Percentiles rank a stretch among this genome's conserved stretches.
These are phyloP conservation scores for Pluvialis apricaria DNA, from an alignment of 2,113 vertebrate species.

Conservation along the genomic window DNA sequence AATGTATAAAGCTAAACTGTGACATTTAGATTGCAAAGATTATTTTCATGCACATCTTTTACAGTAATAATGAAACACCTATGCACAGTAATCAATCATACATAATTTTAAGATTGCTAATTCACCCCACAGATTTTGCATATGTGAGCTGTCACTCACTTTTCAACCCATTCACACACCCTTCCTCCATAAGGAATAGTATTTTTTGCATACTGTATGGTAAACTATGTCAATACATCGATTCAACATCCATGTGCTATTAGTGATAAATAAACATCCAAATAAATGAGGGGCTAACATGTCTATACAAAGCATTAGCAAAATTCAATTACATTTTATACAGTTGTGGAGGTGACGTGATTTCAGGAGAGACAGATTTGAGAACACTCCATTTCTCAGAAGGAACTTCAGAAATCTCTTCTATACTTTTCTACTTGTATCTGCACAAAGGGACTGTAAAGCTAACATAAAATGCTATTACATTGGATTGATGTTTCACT, in stretches of 20 bases:
- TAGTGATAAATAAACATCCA: not conserved
- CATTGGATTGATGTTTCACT: not conserved
- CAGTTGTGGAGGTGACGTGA: rapidly evolving
- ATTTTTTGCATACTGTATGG: not conserved
- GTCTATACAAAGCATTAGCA: not conserved
- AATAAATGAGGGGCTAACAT: not conserved
- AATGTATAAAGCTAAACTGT: not conserved
- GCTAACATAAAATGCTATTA: not conserved
- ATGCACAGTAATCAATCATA: not conserved
- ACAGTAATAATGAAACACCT: not conserved
- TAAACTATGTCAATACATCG: not conserved
- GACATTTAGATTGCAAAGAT: not conserved
- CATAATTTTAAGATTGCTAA: not conserved
- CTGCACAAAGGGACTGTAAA: not conserved
- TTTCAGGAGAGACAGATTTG: not conserved
- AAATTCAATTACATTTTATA: not conserved
- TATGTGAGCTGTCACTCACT: not conserved
- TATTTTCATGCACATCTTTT: not conserved
- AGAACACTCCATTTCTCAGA: not conserved
- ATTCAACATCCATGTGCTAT: not conserved
- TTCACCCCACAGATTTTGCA: not conserved
- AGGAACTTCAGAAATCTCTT: not conserved
- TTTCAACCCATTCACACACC: not conserved
- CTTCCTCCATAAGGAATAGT: not conserved
- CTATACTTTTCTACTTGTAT: not conserved